A percentile compares a stretch with the other conserved stretches of the same genome.
These are phyloP conservation scores for Perizoma affinitatum DNA, from an alignment of 2,888 invertebrate genomes.

Conservation along the genomic window DNA sequence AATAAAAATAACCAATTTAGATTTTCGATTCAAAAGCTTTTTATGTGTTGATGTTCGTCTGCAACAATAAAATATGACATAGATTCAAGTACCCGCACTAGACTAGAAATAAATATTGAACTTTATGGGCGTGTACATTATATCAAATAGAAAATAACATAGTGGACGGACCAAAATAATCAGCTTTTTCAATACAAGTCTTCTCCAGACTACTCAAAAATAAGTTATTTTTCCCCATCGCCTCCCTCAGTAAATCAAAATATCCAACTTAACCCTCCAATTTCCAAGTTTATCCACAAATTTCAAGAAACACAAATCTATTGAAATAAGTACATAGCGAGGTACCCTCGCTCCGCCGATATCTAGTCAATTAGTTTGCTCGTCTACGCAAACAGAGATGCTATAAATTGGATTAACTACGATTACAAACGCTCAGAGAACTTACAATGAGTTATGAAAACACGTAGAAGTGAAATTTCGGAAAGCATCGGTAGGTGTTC, in stretches of 20 bases:
- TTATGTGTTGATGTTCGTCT: too few species aligned
- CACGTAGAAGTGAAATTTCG: neutral
- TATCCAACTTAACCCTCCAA: slow-evolving; percentile 20
- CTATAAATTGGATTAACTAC: slow-evolving; percentile 61
- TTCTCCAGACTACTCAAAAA: neutral
- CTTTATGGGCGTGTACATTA: too few species aligned
- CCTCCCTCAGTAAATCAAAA: slow-evolving; percentile 2
- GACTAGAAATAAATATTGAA: too few species aligned
- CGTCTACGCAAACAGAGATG: slow-evolving; percentile 48
- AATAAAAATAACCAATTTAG: too few species aligned
- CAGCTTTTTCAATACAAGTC: neutral
- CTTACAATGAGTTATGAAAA: slow-evolving; percentile 6
- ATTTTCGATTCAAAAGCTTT: too few species aligned
- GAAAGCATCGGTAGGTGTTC: too few species aligned
- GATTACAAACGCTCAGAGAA: slow-evolving; percentile 51
- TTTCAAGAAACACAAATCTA: slow-evolving; percentile 28
- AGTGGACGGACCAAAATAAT: too few species aligned
- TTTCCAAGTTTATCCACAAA: slow-evolving; percentile 21
- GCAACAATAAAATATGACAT: too few species aligned
- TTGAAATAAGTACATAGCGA: slow-evolving; percentile 29
- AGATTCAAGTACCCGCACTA: too few species aligned
- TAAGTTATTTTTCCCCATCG: slow-evolving; percentile 11
- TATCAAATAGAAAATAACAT: too few species aligned
- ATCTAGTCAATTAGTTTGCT: slow-evolving; percentile 48
- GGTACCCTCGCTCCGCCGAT: slow-evolving; percentile 33